Percentiles rank a stretch among this genome's conserved stretches.
Evolutionary conservation across 2,113 vertebrate species (phyloP).

Genomic region (Cottus gobio): DNA sequence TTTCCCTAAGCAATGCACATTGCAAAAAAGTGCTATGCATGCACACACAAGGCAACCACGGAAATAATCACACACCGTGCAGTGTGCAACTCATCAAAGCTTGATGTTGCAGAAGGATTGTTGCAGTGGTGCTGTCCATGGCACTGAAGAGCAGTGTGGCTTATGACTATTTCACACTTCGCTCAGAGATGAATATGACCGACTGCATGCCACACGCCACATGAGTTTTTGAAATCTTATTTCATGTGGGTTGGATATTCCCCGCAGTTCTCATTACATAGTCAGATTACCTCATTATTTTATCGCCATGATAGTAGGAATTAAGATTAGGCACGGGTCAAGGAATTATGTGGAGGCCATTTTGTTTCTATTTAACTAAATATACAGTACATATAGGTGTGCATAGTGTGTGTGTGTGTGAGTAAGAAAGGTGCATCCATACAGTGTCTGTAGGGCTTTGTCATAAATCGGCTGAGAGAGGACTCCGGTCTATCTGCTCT

Average conservation of each 20-base stretch:
- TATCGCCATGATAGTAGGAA: neutral
- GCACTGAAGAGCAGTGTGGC: neutral
- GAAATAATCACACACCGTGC: neutral
- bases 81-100: neutral
- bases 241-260: neutral
- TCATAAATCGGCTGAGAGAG: neutral
- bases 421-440: neutral
- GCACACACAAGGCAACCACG: neutral
- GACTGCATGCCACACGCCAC: neutral
- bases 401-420: neutral
- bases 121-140: constrained; percentile 2
- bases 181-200: neutral
- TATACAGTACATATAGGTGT: neutral
- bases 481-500: constrained; percentile 36
- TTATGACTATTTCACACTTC: neutral
- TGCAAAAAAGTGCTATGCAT: neutral
- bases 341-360: neutral
- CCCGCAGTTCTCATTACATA: neutral
- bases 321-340: constrained; percentile 3
- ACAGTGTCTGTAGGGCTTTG: neutral
- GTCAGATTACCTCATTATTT: neutral
- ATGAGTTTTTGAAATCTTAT: neutral
- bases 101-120: neutral
- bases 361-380: neutral
- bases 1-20: neutral